Evolutionary conservation across 2,888 invertebrate genomes (phyloP).

Genomic region (Diplolepis rosae): DNA sequence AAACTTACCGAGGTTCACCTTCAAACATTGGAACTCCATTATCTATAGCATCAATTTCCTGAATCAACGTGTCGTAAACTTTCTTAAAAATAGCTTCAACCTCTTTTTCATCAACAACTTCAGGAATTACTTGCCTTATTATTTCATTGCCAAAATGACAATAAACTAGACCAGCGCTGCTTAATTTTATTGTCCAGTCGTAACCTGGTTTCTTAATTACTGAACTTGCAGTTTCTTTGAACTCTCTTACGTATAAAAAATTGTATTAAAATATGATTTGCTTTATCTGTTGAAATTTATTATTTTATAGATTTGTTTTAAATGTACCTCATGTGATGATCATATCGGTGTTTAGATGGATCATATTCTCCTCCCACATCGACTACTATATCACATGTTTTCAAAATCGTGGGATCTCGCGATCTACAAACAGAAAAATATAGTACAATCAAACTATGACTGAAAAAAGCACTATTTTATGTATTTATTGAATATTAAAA

Average conservation of each 20-base stretch:
- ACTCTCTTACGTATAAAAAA: slow-evolving; percentile 63
- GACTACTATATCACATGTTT: slow-evolving; percentile 92
- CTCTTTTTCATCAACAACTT: slow-evolving; percentile 75
- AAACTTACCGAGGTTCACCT: slow-evolving; percentile 77
- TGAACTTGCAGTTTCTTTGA: slow-evolving; percentile 60
- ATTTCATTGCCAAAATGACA: slow-evolving; percentile 90
- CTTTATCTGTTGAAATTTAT: background rate
- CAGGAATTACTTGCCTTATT: slow-evolving; percentile 78
- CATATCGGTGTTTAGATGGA: slow-evolving; percentile 84
- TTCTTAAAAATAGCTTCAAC: slow-evolving; percentile 79
- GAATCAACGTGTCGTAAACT: slow-evolving; percentile 90
- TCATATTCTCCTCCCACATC: slow-evolving; percentile 95
- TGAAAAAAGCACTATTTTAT: too few relatives aligned
- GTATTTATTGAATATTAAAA: too few relatives aligned
- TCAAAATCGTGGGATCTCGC: slow-evolving; percentile 77
- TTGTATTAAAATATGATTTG: too few relatives aligned
- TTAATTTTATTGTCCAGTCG: slow-evolving; percentile 80
- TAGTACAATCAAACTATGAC: too few relatives aligned
- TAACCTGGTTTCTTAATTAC: slow-evolving; percentile 65
- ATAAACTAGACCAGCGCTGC: slow-evolving; percentile 96
- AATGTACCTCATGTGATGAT: slow-evolving; percentile 90
- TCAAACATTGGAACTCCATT: slow-evolving; percentile 93
- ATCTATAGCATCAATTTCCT: slow-evolving; percentile 97
- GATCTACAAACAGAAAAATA: slow-evolving; percentile 71
- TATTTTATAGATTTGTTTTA: background rate